These are phyloP conservation scores for Myotis yumanensis DNA, from an alignment of 2,113 vertebrate genomes.

Conservation along the genomic window DNA sequence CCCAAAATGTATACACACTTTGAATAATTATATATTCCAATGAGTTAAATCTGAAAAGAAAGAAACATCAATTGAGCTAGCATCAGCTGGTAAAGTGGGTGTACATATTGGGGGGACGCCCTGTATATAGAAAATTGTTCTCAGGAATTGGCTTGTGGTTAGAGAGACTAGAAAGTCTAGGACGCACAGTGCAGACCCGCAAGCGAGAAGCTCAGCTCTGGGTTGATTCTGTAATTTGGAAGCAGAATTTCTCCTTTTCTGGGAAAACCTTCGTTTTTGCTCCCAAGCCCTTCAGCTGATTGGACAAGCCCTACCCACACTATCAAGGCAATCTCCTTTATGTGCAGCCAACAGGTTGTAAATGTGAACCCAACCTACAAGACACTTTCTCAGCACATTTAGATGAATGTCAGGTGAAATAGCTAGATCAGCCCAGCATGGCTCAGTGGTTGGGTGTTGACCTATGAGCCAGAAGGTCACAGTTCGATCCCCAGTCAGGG, in stretches of 20 bases:
- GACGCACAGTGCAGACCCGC: neutral
- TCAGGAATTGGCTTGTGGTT: neutral
- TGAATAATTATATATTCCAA: neutral
- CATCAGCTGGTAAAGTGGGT: no score
- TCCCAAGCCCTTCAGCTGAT: neutral
- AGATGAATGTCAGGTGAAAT: accelerated
- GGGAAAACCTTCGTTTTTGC: neutral
- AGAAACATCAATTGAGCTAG: no score
- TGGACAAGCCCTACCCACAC: neutral
- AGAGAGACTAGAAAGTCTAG: neutral
- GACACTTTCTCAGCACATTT: neutral
- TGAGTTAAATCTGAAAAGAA: no score
- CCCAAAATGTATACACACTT: no score
- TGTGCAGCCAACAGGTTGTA: neutral
- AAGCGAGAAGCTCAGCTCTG: neutral
- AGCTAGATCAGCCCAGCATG: neutral
- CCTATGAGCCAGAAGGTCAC: no score
- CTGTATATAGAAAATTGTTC: neutral
- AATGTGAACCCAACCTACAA: neutral
- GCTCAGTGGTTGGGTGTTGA: no score
- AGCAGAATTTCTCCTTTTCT: neutral
- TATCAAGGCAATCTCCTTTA: neutral
- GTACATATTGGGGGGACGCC: no score
- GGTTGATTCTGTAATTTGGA: neutral
- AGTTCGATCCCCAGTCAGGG: no score